Evolutionary conservation across 2,888 invertebrate genomes (phyloP), one percentile per base, ranked within the genome.

Genomic region (Sinodicranocentrus sp.): DNA sequence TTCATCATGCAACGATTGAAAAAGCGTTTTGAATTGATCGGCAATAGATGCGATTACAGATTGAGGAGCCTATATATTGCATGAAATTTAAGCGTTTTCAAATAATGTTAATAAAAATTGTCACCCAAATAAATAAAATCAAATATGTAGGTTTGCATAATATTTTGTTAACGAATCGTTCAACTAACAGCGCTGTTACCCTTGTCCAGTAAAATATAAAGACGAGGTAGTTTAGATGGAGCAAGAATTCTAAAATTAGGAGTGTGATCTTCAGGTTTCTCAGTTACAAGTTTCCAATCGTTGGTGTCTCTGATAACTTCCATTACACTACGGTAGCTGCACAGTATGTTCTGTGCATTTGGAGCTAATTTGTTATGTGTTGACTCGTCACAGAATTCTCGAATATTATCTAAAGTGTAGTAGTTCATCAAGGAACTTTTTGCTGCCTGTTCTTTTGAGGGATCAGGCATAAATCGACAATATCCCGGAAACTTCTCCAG

Each of bases 341-440:
- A 75, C 23, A 75, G 28, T 5, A 61, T 17, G 26, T 75, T 75
- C 21, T 75, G 75, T 13, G 8, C 21, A 19, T 17, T 75, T 3
- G 59, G 75, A 3, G 63, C 39, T 25, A 26, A 21, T 1, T 17
- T 23, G 19, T 75, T 61, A 26, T 75, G 75, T 21, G 61, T 75
- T 0, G 19, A n/a, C n/a, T 39, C 13, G 19, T 61, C 63, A 39
- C 75, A 75, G 23, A 75, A 75, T 23, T 57, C 57, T 10, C 2
- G 6, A 2, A 57, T 57, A 26, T 57, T 57, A 63, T 75, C 75
- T 15, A 75, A 19, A 2, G 5, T 13, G n/a, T 61, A 44, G 48
- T 75, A 61, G 25, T 39, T 75, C 61, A 75, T 48, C 0, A 75
- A n/a, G 1, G 75, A 75, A 25, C 75, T 75, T 15, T 6, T 25